A percentile compares a stretch with the other conserved stretches of the same genome.
Conservation (phyloP, 2,888 invertebrate species). For the Drosophila paranaensis region DNA sequence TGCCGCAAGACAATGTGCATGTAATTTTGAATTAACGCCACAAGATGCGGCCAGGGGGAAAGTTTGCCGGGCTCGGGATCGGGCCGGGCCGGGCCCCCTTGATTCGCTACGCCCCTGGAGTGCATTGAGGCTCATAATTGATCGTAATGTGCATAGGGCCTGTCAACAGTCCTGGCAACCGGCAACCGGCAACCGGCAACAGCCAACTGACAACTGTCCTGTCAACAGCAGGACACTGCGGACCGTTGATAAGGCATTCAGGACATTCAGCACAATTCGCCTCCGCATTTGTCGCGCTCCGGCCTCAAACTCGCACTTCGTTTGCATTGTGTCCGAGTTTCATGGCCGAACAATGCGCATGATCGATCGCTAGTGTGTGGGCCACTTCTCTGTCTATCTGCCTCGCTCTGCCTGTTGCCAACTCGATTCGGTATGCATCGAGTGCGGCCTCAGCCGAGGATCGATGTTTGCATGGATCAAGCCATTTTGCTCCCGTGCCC, state of each 20-base stretch:
- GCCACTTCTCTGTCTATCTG: constrained; percentile 16
- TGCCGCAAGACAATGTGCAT: constrained; percentile 70
- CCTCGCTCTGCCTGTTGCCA: constrained; percentile 16
- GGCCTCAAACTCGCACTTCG: constrained; percentile 39
- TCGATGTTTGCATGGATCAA: constrained; percentile 7
- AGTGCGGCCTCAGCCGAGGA: constrained; percentile 19
- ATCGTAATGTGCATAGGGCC: constrained; percentile 80
- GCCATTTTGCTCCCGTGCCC: constrained; percentile 12
- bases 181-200: constrained; percentile 8
- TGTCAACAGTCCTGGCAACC: constrained; percentile 52
- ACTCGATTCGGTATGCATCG: constrained; percentile 57
- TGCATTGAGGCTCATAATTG: constrained; percentile 83
- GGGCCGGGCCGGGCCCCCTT: constrained; percentile 25
- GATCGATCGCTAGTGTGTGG: constrained; percentile 64
- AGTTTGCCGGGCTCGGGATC: constrained; percentile 16
- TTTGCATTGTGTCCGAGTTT: constrained; percentile 14
- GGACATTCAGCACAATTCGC: constrained; percentile 56
- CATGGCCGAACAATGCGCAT: constrained; percentile 58
- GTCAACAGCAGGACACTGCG: constrained; percentile 70
- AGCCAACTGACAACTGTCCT: constrained; percentile 20
- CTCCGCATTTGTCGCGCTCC: constrained; percentile 28
- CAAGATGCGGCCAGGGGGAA: constrained; percentile 52
- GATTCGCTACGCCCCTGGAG: constrained; percentile 81
- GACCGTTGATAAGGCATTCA: constrained; percentile 39
- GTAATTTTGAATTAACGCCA: constrained; percentile 77